Evolutionary conservation across 2,888 invertebrate genomes (phyloP).

Genomic region (Diploptera punctata): DNA sequence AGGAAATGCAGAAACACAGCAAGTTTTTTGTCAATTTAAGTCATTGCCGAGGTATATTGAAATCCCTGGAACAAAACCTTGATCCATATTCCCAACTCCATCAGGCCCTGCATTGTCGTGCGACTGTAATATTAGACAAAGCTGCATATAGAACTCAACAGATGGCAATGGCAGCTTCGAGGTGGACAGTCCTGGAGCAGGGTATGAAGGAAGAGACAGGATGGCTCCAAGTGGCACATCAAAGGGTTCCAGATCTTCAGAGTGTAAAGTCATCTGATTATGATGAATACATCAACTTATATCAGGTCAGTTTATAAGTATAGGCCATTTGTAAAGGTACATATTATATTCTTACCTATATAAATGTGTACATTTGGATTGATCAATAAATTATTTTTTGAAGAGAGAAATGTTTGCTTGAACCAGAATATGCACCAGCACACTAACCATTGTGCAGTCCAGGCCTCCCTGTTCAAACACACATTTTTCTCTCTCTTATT

Average conservation of each 20-base stretch:
- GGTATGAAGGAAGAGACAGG: slow-evolving; percentile 83
- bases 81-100: slow-evolving; percentile 78
- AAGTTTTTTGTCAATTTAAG: slow-evolving; percentile 89
- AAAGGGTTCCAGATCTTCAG: slow-evolving; percentile 80
- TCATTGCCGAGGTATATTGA: slow-evolving; percentile 84
- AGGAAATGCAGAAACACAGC: slow-evolving; percentile 88
- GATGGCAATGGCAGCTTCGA: slow-evolving; percentile 83
- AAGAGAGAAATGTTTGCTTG: too few relatives aligned
- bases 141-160: slow-evolving; percentile 83
- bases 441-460: too few relatives aligned
- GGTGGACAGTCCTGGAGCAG: slow-evolving; percentile 82
- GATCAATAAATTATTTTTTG: too few relatives aligned
- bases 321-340: too few relatives aligned
- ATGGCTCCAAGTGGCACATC: slow-evolving; percentile 84
- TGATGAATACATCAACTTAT: slow-evolving; percentile 82
- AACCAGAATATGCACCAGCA: too few relatives aligned
- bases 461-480: too few relatives aligned
- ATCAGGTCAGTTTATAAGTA: slow-evolving; percentile 62
- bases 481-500: too few relatives aligned
- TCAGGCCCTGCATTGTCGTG: slow-evolving; percentile 76
- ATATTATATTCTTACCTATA: too few relatives aligned
- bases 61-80: slow-evolving; percentile 83
- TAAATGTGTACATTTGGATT: too few relatives aligned
- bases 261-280: slow-evolving; percentile 84
- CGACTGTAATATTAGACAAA: slow-evolving; percentile 77